These are phyloP conservation scores for Australoheros scitulus DNA, from an alignment of 2,113 vertebrate genomes.

Conservation along the genomic window DNA sequence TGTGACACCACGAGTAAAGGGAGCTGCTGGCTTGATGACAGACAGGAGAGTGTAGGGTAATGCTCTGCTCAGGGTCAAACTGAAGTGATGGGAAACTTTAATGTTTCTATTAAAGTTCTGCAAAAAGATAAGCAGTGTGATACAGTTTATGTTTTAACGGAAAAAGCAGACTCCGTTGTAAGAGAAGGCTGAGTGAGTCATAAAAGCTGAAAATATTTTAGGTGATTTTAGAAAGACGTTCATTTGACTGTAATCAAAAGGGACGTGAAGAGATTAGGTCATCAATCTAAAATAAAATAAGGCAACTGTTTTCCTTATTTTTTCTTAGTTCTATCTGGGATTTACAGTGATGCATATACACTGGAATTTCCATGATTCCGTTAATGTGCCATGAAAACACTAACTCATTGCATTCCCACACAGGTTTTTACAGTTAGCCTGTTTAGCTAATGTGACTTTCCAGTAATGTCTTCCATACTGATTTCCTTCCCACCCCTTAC, in stretches of 20 bases:
- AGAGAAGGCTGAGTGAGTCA: not conserved
- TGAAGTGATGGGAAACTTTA: not conserved
- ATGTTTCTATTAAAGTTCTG: not conserved
- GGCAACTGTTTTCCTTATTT: not conserved
- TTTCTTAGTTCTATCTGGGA: not conserved
- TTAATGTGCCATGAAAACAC: no score
- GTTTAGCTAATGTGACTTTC: not conserved
- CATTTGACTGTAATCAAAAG: not conserved
- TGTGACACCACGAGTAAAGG: accelerated
- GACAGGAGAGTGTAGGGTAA: not conserved
- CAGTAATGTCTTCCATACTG: not conserved
- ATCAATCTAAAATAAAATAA: not conserved
- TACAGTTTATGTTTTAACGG: accelerated
- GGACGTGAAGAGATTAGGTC: accelerated
- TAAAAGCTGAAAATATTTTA: not conserved
- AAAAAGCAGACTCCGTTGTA: not conserved
- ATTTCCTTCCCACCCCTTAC: not conserved
- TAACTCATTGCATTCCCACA: no score
- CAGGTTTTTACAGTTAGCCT: not conserved
- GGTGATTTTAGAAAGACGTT: not conserved
- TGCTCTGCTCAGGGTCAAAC: not conserved
- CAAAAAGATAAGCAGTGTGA: not conserved
- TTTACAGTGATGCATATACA: not conserved
- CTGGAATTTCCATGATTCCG: no score
- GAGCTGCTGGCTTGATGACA: not conserved